Conservation (phyloP, 2,888 invertebrate species). For the Omphaloscelis lunosa region DNA sequence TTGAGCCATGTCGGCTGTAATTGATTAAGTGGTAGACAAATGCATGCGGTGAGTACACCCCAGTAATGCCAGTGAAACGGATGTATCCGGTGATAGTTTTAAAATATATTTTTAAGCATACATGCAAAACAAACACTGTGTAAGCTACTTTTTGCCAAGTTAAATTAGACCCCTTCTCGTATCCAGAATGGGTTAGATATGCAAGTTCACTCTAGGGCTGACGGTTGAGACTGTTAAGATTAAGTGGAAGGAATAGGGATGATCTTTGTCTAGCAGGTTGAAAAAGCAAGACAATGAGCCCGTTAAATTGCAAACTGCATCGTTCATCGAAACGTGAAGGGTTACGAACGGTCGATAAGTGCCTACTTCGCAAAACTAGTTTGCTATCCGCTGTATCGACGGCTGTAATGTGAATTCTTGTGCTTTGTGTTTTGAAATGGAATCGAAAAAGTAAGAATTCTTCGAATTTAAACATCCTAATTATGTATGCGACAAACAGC, state of each 20-base stretch:
- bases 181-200: conserved; percentile 9
- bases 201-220: neutral
- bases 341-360: conserved; percentile 66
- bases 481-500: conserved; percentile 8
- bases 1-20: conserved; percentile 73
- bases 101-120: conserved; percentile 65
- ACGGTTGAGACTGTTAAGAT: conserved; percentile 2
- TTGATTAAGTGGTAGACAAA: conserved; percentile 83
- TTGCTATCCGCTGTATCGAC: conserved; percentile 42
- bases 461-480: conserved; percentile 2
- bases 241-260: conserved; percentile 50
- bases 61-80: conserved; percentile 67
- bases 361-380: conserved; percentile 74
- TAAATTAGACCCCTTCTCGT: conserved; percentile 28
- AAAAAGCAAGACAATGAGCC: conserved; percentile 73
- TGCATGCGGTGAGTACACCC: conserved; percentile 58
- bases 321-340: conserved; percentile 66
- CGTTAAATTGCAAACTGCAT: conserved; percentile 77
- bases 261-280: conserved; percentile 47
- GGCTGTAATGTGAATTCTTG: conserved; percentile 33
- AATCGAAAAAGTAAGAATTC: neutral
- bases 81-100: conserved; percentile 78
- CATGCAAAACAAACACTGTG: conserved; percentile 28
- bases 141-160: conserved; percentile 11
- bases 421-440: conserved; percentile 6